Evolutionary conservation across 1,140 invertebrate species (phyloP).

Genomic region (Papilio aristodemus): DNA sequence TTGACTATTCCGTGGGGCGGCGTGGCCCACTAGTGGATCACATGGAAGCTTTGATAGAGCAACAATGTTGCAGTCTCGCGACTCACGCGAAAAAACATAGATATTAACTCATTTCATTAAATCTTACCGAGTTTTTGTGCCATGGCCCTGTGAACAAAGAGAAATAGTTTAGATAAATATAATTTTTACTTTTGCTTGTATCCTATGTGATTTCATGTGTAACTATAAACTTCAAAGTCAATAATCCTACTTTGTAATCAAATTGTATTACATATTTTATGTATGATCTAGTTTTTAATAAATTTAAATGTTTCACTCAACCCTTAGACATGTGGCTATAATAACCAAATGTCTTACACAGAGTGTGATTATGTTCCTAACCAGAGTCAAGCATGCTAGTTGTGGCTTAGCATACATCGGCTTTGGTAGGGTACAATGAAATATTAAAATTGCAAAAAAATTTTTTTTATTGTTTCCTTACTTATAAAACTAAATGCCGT

Average conservation of each 20-base stretch:
- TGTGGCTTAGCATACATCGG: constrained; percentile 63
- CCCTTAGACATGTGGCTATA: constrained; percentile 66
- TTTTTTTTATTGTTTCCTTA: constrained; percentile 21
- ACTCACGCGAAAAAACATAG: no score
- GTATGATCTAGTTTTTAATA: background rate
- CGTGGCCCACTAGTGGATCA: no score
- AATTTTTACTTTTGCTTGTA: no score
- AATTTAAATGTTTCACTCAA: constrained; percentile 59
- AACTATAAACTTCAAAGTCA: no score
- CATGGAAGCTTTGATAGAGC: no score
- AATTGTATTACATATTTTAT: no score
- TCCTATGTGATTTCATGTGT: no score
- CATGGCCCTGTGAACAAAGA: constrained; percentile 7
- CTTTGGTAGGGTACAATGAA: constrained; percentile 69
- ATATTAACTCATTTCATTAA: background rate
- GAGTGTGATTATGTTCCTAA: constrained; percentile 73
- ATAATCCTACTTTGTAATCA: no score
- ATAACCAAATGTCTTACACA: constrained; percentile 64
- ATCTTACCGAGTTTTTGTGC: background rate
- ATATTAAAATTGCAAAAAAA: background rate
- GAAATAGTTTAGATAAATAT: background rate
- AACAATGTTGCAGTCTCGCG: no score
- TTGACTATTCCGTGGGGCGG: no score
- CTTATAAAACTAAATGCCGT: background rate
- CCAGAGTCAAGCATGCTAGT: constrained; percentile 72